Percentiles rank a stretch among this genome's conserved stretches.
phyloP scores from a whole-genome alignment of 2,888 invertebrate genomes.

The Notodonta dromedarius region DNA sequence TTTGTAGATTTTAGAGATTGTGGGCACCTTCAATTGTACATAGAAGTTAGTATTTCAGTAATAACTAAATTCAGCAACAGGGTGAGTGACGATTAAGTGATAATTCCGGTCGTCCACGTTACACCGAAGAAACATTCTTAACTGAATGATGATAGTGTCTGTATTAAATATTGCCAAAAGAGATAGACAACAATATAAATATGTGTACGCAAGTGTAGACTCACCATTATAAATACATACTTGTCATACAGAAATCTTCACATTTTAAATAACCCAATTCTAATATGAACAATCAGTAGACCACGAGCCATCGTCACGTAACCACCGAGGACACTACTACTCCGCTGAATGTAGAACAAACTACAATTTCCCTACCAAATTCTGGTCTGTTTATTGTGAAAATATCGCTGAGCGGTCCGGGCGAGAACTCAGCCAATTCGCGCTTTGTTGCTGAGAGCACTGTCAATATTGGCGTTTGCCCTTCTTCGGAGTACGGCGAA shows the following conservation, averaged over 20 bases:
- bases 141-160: too few relatives aligned
- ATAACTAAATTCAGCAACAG: too few relatives aligned
- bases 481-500: slow-evolving; percentile 34
- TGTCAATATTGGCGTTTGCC: slow-evolving; percentile 63
- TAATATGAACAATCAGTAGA: not conserved
- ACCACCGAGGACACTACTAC: not conserved
- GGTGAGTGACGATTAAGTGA: too few relatives aligned
- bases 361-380: slow-evolving; percentile 57
- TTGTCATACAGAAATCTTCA: too few relatives aligned
- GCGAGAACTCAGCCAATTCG: slow-evolving; percentile 57
- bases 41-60: too few relatives aligned
- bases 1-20: not conserved
- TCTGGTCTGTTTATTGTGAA: slow-evolving; percentile 59
- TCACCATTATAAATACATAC: too few relatives aligned
- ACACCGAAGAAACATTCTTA: too few relatives aligned
- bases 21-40: not conserved
- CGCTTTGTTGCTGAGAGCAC: slow-evolving; percentile 66
- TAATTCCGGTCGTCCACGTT: too few relatives aligned
- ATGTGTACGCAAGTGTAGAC: too few relatives aligned
- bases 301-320: not conserved
- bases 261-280: too few relatives aligned
- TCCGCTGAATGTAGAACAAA: slow-evolving; percentile 11
- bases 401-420: slow-evolving; percentile 48
- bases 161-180: too few relatives aligned
- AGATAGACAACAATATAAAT: too few relatives aligned